Evolutionary conservation across 2,113 vertebrate genomes (phyloP).

Genomic region (Macrotis lagotis): DNA sequence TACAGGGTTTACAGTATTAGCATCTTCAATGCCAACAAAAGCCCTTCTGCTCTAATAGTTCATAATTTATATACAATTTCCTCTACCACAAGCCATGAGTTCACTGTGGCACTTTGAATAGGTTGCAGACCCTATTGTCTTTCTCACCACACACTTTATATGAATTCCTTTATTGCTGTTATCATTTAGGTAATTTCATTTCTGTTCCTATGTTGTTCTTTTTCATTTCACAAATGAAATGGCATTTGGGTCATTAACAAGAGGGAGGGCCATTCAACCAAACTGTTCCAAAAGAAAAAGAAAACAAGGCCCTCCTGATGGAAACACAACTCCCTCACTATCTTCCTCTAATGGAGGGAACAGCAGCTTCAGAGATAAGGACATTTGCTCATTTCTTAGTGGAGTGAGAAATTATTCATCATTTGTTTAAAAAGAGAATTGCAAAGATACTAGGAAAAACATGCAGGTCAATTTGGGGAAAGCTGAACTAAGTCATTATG

Average conservation of each 20-base stretch:
- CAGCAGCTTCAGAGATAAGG: neutral
- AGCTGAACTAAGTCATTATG: constrained; percentile 3
- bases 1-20: constrained; percentile 39
- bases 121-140: neutral
- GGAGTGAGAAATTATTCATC: constrained; percentile 3
- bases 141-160: constrained; percentile 21
- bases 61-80: constrained; percentile 49
- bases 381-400: constrained; percentile 10
- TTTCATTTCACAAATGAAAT: constrained; percentile 47
- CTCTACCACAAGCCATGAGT: constrained; percentile 20
- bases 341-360: constrained; percentile 6
- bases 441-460: constrained; percentile 2
- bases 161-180: constrained; percentile 30
- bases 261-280: constrained; percentile 30
- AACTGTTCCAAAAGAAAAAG: constrained; percentile 16
- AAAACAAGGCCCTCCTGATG: neutral
- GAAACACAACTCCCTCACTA: neutral
- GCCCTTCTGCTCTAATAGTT: constrained; percentile 34
- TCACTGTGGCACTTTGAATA: constrained; percentile 37
- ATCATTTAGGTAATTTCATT: constrained; percentile 25
- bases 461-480: constrained; percentile 1
- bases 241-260: constrained; percentile 1
- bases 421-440: constrained; percentile 16
- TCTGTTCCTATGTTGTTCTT: neutral
- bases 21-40: constrained; percentile 24